Evolutionary conservation across 1,140 invertebrate species (phyloP).

Genomic region (Calliopsis andreniformis): DNA sequence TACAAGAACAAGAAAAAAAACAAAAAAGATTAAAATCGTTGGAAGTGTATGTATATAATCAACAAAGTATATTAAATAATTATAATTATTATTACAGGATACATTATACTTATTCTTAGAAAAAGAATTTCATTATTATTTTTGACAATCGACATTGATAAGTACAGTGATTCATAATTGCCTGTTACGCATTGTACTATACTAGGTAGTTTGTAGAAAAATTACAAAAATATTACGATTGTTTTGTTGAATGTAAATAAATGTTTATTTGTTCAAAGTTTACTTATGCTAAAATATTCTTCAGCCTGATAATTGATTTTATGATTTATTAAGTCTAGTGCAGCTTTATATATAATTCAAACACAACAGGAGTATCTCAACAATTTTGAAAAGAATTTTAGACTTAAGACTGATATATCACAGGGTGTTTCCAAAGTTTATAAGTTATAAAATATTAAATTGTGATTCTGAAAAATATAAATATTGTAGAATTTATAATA

Average conservation of each 20-base stretch:
- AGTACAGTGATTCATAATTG: conserved; percentile 20
- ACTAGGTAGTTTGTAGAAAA: conserved; percentile 43
- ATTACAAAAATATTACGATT: conserved; percentile 49
- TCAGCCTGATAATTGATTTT: neutral
- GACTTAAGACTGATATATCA: too few species aligned
- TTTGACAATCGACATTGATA: neutral
- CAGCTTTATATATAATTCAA: too few species aligned
- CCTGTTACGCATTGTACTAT: conserved; percentile 40
- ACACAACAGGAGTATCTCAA: too few species aligned
- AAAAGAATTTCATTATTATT: conserved; percentile 9
- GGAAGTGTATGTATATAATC: conserved; percentile 26
- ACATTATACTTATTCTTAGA: conserved; percentile 8
- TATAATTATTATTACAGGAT: conserved; percentile 18
- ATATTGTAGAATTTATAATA: conserved; percentile 15
- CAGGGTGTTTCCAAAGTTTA: too few species aligned
- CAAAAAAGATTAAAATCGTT: conserved; percentile 13
- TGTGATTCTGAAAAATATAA: too few species aligned
- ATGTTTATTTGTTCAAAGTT: conserved; percentile 61
- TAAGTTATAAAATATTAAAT: too few species aligned
- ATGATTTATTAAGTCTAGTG: conserved; percentile 23
- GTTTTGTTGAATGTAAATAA: conserved; percentile 60
- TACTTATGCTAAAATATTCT: conserved; percentile 1
- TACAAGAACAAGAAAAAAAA: too few species aligned
- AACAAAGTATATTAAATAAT: conserved; percentile 18
- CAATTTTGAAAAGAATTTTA: too few species aligned